Evolutionary conservation across 2,113 vertebrate species (phyloP), one percentile per base, ranked within the genome.

Genomic region (Cheilinus undulatus): DNA sequence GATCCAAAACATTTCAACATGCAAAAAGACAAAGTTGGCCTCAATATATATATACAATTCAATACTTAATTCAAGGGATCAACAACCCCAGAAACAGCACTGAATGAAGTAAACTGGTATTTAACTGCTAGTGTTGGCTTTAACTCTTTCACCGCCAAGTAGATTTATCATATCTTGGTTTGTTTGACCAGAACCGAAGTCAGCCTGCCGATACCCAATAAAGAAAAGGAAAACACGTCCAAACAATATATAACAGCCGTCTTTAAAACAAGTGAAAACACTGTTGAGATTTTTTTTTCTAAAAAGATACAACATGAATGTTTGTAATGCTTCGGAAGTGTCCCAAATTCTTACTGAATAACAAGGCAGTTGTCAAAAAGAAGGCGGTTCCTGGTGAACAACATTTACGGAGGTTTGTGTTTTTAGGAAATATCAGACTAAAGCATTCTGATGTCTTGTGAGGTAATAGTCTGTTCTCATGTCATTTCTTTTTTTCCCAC

Each of bases 301-400:
- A 24, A 38, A 84, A 76, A 82, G 68, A 77, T 69, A 68, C 58
- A 67, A 66, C 72, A 78, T 48, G 17, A 69, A 80, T 75, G 63
- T 67, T 73, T 64, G 53, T 26, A 40, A 69, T 32, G 51, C 76
- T 63, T n/a, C 32, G 3, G 14, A 40, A 27, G 27, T 28, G 67
- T 74, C 63, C 74, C 63, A 57, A 82, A 79, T 85, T 71, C 58
- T 59, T 68, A 79, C 67, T 56, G 82, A 84, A 84, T 69, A 84
- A 73, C 72, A 91, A 90, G 87, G 86, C 87, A 87, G 89, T 86
- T 76, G 71, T 88, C 58, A 84, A 87, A 92, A 91, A 89, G 84
- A 92, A 92, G 91, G 91, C 91, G 85, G 75, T 88, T 87, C 89
- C 80, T 87, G 91, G 91, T 92, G 90, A 90, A 85, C 54, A 52